phyloP scores from a whole-genome alignment of 2,113 vertebrate species.

The Apus apus region DNA sequence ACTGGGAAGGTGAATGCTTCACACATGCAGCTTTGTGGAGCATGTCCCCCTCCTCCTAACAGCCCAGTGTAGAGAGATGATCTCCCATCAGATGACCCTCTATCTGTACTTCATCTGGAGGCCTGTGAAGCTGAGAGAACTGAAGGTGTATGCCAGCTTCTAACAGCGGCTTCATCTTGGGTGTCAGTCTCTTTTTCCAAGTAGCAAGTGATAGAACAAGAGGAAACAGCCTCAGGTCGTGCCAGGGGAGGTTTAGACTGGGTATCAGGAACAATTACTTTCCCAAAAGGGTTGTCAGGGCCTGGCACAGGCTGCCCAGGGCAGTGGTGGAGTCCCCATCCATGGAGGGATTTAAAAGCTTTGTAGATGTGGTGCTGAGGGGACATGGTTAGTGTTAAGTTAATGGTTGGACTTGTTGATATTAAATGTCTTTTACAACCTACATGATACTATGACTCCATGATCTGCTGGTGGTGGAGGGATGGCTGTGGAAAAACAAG shows the following conservation, averaged over 20 bases:
- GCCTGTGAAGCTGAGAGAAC: background rate
- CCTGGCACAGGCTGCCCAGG: background rate
- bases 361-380: fast-evolving
- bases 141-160: background rate
- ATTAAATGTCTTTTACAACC: background rate
- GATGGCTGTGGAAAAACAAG: background rate
- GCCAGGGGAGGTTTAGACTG: background rate
- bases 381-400: background rate
- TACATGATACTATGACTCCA: background rate
- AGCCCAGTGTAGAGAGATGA: fast-evolving
- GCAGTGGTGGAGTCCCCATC: background rate
- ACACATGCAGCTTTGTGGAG: background rate
- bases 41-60: background rate
- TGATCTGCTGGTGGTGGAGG: background rate
- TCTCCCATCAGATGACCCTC: background rate
- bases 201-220: fast-evolving
- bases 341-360: background rate
- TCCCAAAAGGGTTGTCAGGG: fast-evolving
- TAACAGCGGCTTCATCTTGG: background rate
- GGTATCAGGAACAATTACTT: background rate
- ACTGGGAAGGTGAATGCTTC: background rate
- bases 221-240: background rate
- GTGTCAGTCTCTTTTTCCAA: background rate
- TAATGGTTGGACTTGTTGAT: fast-evolving
- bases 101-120: background rate